Percentiles rank a stretch among this genome's conserved stretches.
These are phyloP conservation scores for Xestia sexstrigata DNA, from an alignment of 2,888 invertebrate species.

Conservation along the genomic window DNA sequence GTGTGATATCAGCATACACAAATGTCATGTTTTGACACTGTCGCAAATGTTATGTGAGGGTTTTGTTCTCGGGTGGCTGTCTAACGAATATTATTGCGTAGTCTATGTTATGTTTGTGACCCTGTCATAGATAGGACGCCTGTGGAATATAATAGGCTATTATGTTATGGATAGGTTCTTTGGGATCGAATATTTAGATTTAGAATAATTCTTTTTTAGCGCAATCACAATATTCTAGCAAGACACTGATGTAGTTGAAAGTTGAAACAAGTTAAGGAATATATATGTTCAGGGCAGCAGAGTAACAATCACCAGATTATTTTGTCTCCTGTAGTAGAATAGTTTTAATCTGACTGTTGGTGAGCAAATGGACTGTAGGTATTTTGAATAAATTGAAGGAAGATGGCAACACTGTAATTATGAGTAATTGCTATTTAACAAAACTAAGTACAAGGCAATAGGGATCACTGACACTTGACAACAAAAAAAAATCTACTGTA, in stretches of 20 bases:
- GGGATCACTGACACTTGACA: too few relatives aligned
- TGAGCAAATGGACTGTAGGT: too few relatives aligned
- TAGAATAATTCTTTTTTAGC: background rate
- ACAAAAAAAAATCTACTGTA: too few relatives aligned
- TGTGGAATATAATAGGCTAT: background rate
- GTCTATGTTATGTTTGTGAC: background rate
- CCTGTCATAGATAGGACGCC: too few relatives aligned
- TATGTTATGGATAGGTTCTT: background rate
- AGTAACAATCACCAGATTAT: too few relatives aligned
- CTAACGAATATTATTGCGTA: constrained; percentile 1
- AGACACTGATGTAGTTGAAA: background rate
- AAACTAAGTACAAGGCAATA: too few relatives aligned
- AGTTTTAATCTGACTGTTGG: too few relatives aligned
- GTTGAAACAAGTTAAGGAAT: background rate
- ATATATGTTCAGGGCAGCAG: background rate
- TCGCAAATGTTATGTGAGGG: constrained; percentile 25
- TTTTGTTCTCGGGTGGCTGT: constrained; percentile 3
- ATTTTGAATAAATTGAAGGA: too few relatives aligned
- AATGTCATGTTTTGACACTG: constrained; percentile 51
- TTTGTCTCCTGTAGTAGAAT: too few relatives aligned
- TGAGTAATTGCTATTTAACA: too few relatives aligned
- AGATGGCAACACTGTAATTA: too few relatives aligned
- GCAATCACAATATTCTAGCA: background rate
- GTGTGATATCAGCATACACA: constrained; percentile 36
- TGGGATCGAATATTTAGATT: background rate